Conservation (phyloP, 2,888 invertebrate species). For the Drosophila affinis region DNA sequence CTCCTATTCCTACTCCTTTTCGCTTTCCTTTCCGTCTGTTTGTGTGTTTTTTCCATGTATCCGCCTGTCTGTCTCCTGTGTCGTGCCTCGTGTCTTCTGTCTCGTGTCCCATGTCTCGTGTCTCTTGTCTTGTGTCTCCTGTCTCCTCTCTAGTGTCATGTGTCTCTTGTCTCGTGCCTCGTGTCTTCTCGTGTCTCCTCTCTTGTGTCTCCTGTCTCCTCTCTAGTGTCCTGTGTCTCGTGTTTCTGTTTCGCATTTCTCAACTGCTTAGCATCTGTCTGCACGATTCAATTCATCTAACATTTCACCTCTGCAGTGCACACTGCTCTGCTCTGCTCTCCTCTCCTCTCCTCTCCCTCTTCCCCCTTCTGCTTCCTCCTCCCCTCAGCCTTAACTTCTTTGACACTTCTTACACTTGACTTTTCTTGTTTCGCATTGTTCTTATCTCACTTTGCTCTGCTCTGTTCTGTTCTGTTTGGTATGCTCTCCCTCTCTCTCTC, state of each 20-base stretch:
- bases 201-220: neutral
- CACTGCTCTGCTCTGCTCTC: neutral
- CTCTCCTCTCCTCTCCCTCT: neutral
- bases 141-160: neutral
- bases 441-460: constrained; percentile 30
- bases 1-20: too few species aligned
- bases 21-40: neutral
- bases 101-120: neutral
- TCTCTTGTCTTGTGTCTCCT: neutral
- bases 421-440: constrained; percentile 50
- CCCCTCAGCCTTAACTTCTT: constrained; percentile 15
- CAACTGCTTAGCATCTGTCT: constrained; percentile 30
- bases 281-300: constrained; percentile 42
- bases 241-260: constrained; percentile 8
- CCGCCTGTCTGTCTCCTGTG: neutral
- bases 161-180: neutral
- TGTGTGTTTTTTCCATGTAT: neutral
- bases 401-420: constrained; percentile 52
- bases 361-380: neutral
- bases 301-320: constrained; percentile 29
- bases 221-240: neutral
- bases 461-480: neutral
- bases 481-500: neutral
- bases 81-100: neutral
- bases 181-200: neutral